Conservation (phyloP, 1,140 invertebrate species). For the Hyposmocoma kahamanoa region DNA sequence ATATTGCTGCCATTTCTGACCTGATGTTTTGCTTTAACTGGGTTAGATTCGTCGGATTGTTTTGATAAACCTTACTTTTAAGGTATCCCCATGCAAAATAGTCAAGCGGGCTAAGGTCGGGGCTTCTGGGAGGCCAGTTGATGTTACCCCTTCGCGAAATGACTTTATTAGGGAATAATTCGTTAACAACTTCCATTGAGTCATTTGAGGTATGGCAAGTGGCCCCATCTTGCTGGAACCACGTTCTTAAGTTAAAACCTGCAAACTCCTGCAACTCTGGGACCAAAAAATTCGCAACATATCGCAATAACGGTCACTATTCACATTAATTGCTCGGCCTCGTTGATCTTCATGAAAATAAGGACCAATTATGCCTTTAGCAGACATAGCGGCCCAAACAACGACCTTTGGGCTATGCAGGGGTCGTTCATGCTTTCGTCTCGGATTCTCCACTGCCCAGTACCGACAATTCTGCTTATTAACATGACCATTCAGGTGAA, state of each 20-base stretch:
- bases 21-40: too few relatives aligned
- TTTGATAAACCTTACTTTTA: too few relatives aligned
- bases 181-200: constrained; percentile 21
- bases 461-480: too few relatives aligned
- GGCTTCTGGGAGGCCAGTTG: too few relatives aligned
- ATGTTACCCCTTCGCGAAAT: constrained; percentile 16
- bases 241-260: constrained; percentile 24
- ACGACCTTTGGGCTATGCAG: constrained; percentile 40
- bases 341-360: constrained; percentile 9
- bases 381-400: constrained; percentile 18
- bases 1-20: too few relatives aligned
- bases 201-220: constrained; percentile 21
- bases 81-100: too few relatives aligned
- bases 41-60: too few relatives aligned
- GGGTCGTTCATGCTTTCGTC: too few relatives aligned
- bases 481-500: too few relatives aligned
- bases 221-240: constrained; percentile 21
- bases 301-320: constrained; percentile 26
- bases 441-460: too few relatives aligned
- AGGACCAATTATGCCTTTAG: constrained; percentile 14
- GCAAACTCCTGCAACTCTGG: too few relatives aligned
- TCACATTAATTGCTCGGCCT: constrained; percentile 24
- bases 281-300: constrained; percentile 27
- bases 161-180: constrained; percentile 17
- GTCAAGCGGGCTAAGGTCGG: too few relatives aligned